phyloP scores from a whole-genome alignment of 1,140 invertebrate genomes.

The Caenorhabditis elegans region DNA sequence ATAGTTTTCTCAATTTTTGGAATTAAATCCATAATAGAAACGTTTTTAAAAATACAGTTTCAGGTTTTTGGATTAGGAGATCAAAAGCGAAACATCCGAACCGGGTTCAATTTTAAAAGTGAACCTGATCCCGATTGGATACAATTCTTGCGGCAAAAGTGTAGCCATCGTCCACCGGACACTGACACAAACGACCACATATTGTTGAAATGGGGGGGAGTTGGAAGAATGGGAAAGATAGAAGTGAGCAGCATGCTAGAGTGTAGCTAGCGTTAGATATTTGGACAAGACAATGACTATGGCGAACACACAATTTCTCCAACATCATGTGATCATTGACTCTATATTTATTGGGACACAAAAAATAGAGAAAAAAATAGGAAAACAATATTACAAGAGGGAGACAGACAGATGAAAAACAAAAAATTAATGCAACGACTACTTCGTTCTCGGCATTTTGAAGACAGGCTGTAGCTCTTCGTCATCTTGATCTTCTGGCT shows the following conservation, averaged over 20 bases:
- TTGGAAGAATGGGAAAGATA: neutral
- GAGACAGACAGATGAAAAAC: neutral
- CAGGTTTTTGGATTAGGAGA: too few species aligned
- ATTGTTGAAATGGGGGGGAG: neutral
- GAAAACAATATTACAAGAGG: neutral
- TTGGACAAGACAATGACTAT: neutral
- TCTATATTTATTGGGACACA: too few species aligned
- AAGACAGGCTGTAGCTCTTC: conserved; percentile 65
- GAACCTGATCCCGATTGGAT: neutral
- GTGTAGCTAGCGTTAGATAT: conserved; percentile 8
- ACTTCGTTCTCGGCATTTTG: conserved; percentile 59
- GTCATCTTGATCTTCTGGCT: conserved; percentile 51
- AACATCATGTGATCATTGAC: too few species aligned
- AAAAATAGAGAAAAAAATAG: neutral
- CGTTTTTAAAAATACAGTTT: too few species aligned
- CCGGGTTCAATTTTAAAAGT: neutral
- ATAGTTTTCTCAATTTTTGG: too few species aligned
- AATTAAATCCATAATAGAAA: too few species aligned
- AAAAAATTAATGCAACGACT: neutral
- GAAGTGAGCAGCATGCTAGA: neutral
- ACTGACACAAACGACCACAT: neutral
- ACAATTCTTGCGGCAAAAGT: neutral
- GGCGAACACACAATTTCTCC: neutral
- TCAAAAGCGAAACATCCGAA: neutral
- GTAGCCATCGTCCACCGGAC: neutral